Conservation (phyloP, 64 coral and sea anemone species). For the Anthopleura sola region DNA sequence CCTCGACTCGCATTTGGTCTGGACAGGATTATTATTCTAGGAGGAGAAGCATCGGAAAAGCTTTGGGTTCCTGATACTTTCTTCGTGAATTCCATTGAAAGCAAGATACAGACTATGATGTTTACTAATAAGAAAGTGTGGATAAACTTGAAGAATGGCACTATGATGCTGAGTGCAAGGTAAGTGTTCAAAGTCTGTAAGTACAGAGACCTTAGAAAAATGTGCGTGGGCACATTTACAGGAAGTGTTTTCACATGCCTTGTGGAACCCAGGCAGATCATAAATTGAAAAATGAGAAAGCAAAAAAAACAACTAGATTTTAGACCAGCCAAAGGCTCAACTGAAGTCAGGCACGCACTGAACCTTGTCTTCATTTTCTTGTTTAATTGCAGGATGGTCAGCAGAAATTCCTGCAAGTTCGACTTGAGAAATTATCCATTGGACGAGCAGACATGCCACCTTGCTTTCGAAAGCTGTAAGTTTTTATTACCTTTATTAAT, state of each 20-base stretch:
- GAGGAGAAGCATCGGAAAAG: slow-evolving; percentile 70
- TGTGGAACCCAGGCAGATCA: too few relatives aligned
- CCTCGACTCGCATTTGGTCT: slow-evolving; percentile 81
- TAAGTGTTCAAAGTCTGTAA: background rate
- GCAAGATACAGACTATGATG: slow-evolving; percentile 78
- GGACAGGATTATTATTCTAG: slow-evolving; percentile 72
- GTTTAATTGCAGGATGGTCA: slow-evolving; percentile 59
- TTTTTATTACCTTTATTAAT: background rate
- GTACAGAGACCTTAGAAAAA: background rate
- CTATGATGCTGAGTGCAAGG: slow-evolving; percentile 87
- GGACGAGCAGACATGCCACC: slow-evolving; percentile 76
- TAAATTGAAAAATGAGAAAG: too few relatives aligned
- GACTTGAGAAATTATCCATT: slow-evolving; percentile 80
- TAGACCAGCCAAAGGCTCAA: too few relatives aligned
- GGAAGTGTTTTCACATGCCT: too few relatives aligned
- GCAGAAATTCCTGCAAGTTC: slow-evolving; percentile 85
- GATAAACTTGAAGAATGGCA: slow-evolving; percentile 79
- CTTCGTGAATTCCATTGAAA: slow-evolving; percentile 90
- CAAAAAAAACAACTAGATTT: background rate
- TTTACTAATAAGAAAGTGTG: slow-evolving; percentile 90
- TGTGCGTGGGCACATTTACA: too few relatives aligned
- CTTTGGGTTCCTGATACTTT: slow-evolving; percentile 89
- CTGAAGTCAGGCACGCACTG: too few relatives aligned
- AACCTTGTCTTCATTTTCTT: background rate
- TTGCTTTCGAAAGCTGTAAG: slow-evolving; percentile 95